Conservation (phyloP, 2,113 vertebrate species). For the Sceloporus undulatus region DNA sequence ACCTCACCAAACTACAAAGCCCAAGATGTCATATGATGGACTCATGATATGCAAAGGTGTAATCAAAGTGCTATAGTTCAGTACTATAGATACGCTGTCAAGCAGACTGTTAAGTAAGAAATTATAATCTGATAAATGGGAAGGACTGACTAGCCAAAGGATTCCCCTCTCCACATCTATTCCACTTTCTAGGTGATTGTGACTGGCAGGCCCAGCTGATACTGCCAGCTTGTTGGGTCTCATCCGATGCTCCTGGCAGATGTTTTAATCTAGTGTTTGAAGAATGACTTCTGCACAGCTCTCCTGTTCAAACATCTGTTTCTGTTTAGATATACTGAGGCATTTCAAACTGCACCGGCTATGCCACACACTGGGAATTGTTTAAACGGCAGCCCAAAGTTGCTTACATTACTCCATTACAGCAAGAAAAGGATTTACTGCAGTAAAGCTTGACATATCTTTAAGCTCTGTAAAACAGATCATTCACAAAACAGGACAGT, state of each 20-base stretch:
- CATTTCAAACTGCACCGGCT: constrained; percentile 73
- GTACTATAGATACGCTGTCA: background rate
- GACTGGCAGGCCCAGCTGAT: constrained; percentile 79
- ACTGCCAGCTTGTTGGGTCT: constrained; percentile 57
- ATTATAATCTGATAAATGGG: background rate
- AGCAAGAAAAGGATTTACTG: constrained; percentile 70
- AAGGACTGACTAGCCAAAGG: fast-evolving
- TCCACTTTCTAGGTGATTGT: constrained; percentile 33
- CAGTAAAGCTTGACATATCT: constrained; percentile 67
- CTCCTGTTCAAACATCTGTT: constrained; percentile 79
- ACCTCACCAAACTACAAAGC: background rate
- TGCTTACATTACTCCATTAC: constrained; percentile 74
- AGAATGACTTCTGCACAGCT: constrained; percentile 73
- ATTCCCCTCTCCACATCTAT: background rate
- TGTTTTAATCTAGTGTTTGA: constrained; percentile 83
- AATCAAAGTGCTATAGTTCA: too few species aligned
- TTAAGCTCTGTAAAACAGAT: constrained; percentile 74
- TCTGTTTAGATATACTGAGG: constrained; percentile 80
- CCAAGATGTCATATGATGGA: background rate
- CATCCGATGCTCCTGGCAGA: constrained; percentile 74
- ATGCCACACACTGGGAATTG: constrained; percentile 77
- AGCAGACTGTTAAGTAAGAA: background rate
- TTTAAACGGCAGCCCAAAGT: constrained; percentile 68
- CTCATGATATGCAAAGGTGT: background rate
- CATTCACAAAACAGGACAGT: constrained; percentile 54